phyloP scores from a whole-genome alignment of 1,140 invertebrate genomes.

The Drosophila setifemur region DNA sequence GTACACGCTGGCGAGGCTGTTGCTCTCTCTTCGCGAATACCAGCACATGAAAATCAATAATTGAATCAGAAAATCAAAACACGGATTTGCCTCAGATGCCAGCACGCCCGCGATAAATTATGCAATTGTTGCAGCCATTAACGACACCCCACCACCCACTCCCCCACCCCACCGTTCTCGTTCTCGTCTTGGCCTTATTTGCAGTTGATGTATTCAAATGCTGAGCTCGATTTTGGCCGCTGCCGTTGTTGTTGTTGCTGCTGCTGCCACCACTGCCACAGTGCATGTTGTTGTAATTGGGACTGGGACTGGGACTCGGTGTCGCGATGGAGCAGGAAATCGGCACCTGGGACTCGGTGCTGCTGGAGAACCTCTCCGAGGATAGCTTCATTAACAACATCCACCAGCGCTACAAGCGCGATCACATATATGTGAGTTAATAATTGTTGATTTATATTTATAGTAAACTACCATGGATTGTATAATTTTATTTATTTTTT shows the following conservation, averaged over 20 bases:
- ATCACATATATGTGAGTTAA: constrained; percentile 89
- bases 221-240: constrained; percentile 34
- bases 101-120: constrained; percentile 62
- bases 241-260: constrained; percentile 37
- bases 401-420: constrained; percentile 89
- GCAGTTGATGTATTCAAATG: constrained; percentile 66
- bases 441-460: too few species aligned
- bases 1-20: constrained; percentile 36
- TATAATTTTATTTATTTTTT: background rate
- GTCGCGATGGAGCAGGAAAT: constrained; percentile 82
- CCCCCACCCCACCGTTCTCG: constrained; percentile 1
- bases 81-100: constrained; percentile 59
- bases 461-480: too few species aligned
- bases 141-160: constrained; percentile 14
- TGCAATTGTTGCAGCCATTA: constrained; percentile 59
- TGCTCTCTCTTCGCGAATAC: constrained; percentile 17
- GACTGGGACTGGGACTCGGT: constrained; percentile 1
- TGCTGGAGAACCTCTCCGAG: constrained; percentile 89
- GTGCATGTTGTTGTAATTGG: constrained; percentile 38
- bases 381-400: constrained; percentile 90
- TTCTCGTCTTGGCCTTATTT: constrained; percentile 35
- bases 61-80: constrained; percentile 79
- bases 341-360: constrained; percentile 89
- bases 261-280: constrained; percentile 26
- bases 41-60: constrained; percentile 77